Evolutionary conservation across 2,797 vertebrate species (phyloP), one percentile per base, ranked within the genome.

Genomic region (Vultur gryphus): DNA sequence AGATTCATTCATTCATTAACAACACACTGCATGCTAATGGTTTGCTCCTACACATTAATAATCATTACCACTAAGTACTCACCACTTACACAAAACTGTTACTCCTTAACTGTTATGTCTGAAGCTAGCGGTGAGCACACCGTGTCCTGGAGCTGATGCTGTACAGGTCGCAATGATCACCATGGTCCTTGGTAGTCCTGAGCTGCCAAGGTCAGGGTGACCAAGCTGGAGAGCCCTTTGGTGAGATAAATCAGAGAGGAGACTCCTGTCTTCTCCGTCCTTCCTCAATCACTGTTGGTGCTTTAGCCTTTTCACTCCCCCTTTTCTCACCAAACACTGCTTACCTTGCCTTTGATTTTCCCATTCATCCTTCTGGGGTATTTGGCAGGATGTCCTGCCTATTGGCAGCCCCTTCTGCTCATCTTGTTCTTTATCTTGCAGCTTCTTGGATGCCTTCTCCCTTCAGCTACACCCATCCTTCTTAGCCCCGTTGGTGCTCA

Each of bases 111-210:
- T 31, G 17, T 57, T 51, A 8, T 37, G 33, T 29, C n/a, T 49
- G 29, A 62, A 89, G 20, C 49, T 24, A 85, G 20, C 0, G 1
- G 31, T 29, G 16, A 66, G 28, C 19, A 29, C 21, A 8, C 20
- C 6, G 1, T 55, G 25, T 80, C 20, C 33, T 2, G 1, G 46
- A 87, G 11, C 5, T 49, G 23, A 37, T 37, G 23, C 7, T 0
- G 0, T 39, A 41, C 6, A 43, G 10, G 14, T 79, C 31, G 44
- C 20, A 44, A 23, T 13, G 7, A 44, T 11, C 2, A 1, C 3
- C 25, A 16, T 25, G 4, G 13, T 69, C 28, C 16, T 77, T 66
- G 44, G 11, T 64, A 23, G 25, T 57, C 21, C 15, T 78, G 29
- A 86, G 29, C 8, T 89, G 18, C 7, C 64, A 66, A 9, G 9